A percentile compares a stretch with the other conserved stretches of the same genome.
Evolutionary conservation across 1,140 invertebrate species (phyloP).

Genomic region (Papilio helenus): DNA sequence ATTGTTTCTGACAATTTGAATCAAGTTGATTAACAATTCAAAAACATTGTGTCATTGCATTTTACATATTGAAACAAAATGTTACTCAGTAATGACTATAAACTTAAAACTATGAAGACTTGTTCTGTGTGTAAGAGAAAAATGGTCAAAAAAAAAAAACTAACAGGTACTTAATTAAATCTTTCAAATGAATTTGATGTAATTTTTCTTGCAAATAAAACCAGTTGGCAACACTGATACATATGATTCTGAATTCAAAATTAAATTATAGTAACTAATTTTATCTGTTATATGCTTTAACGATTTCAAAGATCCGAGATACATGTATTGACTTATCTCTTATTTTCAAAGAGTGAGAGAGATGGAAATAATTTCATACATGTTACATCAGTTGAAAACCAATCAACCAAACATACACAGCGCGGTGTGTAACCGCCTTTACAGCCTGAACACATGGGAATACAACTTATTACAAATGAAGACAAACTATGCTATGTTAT

Average conservation of each 20-base stretch:
- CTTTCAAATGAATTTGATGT: no score
- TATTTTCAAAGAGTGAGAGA: no score
- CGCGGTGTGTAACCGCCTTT: neutral
- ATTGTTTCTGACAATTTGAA: neutral
- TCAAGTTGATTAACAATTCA: neutral
- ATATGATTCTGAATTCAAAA: constrained; percentile 1
- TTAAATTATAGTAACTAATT: neutral
- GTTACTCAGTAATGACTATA: neutral
- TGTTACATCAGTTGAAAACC: neutral
- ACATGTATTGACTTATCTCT: no score
- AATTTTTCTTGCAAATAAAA: no score
- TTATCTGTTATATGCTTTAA: no score
- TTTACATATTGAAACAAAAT: neutral
- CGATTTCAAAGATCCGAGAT: no score
- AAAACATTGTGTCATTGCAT: neutral
- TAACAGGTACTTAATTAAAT: neutral
- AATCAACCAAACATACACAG: constrained; percentile 10
- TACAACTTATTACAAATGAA: constrained; percentile 35
- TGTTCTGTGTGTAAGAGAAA: neutral
- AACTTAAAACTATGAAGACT: constrained; percentile 3
- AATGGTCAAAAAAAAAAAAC: neutral
- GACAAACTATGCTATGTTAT: constrained; percentile 34
- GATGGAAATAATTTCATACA: no score
- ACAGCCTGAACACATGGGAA: constrained; percentile 30
- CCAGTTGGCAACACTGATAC: no score